A percentile compares a stretch with the other conserved stretches of the same genome.
Evolutionary conservation across 1,140 invertebrate genomes (phyloP).

Genomic region (Conus betulinus): DNA sequence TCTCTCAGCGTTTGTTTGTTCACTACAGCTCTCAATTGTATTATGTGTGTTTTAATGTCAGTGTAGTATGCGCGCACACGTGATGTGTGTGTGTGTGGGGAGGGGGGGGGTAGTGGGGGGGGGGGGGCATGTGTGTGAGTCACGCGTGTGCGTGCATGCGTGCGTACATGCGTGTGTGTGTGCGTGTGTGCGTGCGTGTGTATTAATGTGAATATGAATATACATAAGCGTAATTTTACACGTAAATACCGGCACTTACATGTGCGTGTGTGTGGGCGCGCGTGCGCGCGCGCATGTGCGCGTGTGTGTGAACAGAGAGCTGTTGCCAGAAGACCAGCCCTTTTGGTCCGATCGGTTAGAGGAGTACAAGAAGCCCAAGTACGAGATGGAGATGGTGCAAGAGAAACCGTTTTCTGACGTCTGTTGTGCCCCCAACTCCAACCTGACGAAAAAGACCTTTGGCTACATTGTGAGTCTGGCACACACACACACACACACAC

Average conservation of each 20-base stretch:
- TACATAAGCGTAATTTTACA: background rate
- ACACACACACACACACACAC: background rate
- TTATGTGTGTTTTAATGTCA: no score
- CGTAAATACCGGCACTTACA: background rate
- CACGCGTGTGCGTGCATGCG: background rate
- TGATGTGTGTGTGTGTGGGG: no score
- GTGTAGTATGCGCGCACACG: no score
- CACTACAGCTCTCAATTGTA: no score
- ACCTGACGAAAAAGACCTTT: background rate
- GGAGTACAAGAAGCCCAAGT: constrained; percentile 4
- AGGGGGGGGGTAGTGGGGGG: no score
- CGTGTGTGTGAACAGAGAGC: constrained; percentile 2
- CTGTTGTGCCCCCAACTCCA: constrained; percentile 18
- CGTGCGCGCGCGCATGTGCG: background rate
- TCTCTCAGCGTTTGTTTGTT: no score
- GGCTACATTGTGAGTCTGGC: constrained; percentile 10
- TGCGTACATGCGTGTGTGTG: constrained; percentile 6
- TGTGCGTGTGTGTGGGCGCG: background rate
- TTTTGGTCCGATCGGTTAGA: constrained; percentile 9
- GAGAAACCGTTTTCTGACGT: constrained; percentile 13
- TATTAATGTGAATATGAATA: background rate
- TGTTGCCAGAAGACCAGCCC: constrained; percentile 7
- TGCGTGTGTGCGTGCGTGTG: constrained; percentile 2
- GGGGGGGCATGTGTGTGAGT: no score
- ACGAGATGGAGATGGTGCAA: background rate